Conservation (phyloP, 2,797 vertebrate species). For the Kryptopterus vitreolus region DNA sequence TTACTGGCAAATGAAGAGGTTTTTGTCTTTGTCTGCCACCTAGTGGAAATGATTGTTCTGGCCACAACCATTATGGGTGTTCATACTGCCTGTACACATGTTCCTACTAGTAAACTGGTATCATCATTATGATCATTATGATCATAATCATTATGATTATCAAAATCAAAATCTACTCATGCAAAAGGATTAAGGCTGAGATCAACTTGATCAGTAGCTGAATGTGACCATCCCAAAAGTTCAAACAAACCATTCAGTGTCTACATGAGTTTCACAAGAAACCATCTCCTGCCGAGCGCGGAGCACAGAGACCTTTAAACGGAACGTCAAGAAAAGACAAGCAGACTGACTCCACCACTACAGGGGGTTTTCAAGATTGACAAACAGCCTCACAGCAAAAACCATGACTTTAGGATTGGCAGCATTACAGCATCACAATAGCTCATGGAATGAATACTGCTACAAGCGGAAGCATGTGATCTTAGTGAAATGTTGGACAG, state of each 20-base stretch:
- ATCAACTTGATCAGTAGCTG: not conserved
- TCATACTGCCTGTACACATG: too few species aligned
- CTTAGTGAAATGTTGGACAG: slow-evolving; percentile 34
- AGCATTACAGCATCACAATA: slow-evolving; percentile 42
- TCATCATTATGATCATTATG: too few species aligned
- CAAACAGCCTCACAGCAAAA: slow-evolving; percentile 27
- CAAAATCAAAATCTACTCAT: not conserved
- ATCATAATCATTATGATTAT: not conserved
- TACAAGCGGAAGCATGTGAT: slow-evolving; percentile 46
- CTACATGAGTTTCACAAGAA: not conserved
- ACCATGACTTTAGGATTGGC: slow-evolving; percentile 30
- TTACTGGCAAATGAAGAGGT: not conserved
- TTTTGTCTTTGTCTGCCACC: slow-evolving; percentile 6
- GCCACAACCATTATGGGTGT: not conserved
- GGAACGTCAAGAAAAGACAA: not conserved
- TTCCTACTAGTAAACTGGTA: too few species aligned
- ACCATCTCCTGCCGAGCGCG: slow-evolving; percentile 5
- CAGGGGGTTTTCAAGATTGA: slow-evolving; percentile 38
- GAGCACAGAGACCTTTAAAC: slow-evolving; percentile 18
- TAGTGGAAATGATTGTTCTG: slow-evolving; percentile 3
- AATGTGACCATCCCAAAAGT: not conserved
- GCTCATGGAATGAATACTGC: slow-evolving; percentile 44
- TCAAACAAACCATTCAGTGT: not conserved
- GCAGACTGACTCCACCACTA: slow-evolving; percentile 19
- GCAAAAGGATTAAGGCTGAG: not conserved